Evolutionary conservation across 2,888 invertebrate species (phyloP).

Genomic region (Pyrochroa serraticornis): DNA sequence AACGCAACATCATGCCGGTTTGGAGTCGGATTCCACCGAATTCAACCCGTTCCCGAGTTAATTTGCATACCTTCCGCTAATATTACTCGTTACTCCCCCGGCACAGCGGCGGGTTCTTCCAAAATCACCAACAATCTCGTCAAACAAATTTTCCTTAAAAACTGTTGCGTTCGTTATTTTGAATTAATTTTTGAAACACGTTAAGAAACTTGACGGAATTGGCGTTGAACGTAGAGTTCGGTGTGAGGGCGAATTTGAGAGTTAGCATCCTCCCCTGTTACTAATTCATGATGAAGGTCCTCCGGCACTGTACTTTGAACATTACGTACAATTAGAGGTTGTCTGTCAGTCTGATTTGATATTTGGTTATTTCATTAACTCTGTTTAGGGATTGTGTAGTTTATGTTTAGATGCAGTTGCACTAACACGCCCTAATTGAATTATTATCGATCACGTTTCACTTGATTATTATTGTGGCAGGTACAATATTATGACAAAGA

Average conservation of each 20-base stretch:
- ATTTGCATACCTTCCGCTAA: constrained; percentile 16
- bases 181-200: too few relatives aligned
- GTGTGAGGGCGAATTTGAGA: background rate
- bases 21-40: background rate
- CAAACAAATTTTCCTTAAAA: background rate
- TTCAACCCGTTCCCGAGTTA: background rate
- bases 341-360: constrained; percentile 35
- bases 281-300: constrained; percentile 13
- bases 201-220: too few relatives aligned
- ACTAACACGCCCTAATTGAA: constrained; percentile 28
- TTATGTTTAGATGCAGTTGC: constrained; percentile 30
- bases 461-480: background rate
- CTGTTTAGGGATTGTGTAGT: constrained; percentile 28
- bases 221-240: background rate
- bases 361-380: constrained; percentile 36
- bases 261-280: background rate
- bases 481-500: constrained; percentile 15
- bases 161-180: background rate
- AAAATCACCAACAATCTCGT: too few relatives aligned
- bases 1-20: constrained; percentile 1
- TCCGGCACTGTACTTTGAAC: constrained; percentile 20
- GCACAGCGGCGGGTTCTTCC: too few relatives aligned
- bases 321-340: constrained; percentile 28
- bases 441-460: constrained; percentile 31
- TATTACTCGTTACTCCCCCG: background rate